These are phyloP conservation scores for honey bee (Apis mellifera) DNA, from an alignment of 1,140 invertebrate genomes.

Conservation along the genomic window Amel_HAv3.1 CM009942.2:1660501-1661000, in stretches of 20 bases:
- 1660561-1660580: background rate
- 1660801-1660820: conserved; percentile 16
- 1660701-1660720: background rate
- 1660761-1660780: conserved; percentile 14
- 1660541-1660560: background rate
- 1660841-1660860: conserved; percentile 36
- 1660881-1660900: conserved; percentile 52
- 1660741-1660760: conserved; percentile 28
- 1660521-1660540: background rate
- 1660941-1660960: background rate
- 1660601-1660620: background rate
- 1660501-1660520: background rate
- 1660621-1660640: background rate
- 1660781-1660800: conserved; percentile 38
- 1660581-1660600: background rate
- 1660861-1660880: conserved; percentile 41
- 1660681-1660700: too few species aligned
- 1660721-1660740: background rate
- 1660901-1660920: background rate
- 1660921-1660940: background rate
- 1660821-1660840: conserved; percentile 49
- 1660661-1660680: conserved; percentile 12
- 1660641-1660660: conserved; percentile 48
- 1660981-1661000: conserved; percentile 28
- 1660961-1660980: conserved; percentile 50